A percentile compares a stretch with the other conserved stretches of the same genome.
phyloP scores from a whole-genome alignment of 2,113 vertebrate genomes.

The Pycnonotus jocosus region DNA sequence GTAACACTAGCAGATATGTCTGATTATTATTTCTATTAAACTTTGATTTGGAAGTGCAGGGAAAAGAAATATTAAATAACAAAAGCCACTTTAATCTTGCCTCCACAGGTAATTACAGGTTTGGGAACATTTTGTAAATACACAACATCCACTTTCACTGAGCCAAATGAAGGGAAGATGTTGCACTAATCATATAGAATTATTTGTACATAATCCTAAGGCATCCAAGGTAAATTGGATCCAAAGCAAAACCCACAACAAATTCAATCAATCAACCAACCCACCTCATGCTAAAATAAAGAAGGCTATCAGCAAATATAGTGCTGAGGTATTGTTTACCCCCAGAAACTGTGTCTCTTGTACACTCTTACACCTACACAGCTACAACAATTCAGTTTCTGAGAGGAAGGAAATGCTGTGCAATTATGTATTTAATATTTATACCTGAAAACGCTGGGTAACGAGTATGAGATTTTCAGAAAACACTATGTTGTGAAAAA shows the following conservation, averaged over 20 bases:
- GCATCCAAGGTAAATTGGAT: neutral
- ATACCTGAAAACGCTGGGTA: neutral
- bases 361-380: neutral
- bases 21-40: constrained; percentile 4
- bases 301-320: neutral
- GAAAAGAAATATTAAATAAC: neutral
- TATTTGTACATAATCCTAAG: neutral
- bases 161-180: neutral
- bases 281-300: neutral
- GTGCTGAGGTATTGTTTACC: neutral
- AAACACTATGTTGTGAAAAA: neutral
- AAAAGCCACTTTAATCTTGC: constrained; percentile 1
- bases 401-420: neutral
- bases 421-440: neutral
- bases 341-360: neutral
- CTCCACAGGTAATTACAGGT: neutral
- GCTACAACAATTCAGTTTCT: neutral
- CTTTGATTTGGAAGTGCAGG: neutral
- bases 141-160: neutral
- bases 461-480: neutral
- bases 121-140: neutral
- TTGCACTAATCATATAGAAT: neutral
- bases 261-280: neutral
- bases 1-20: neutral
- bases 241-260: neutral